Conservation (phyloP, 2,797 vertebrate species). For the Denticeps clupeoides region DNA sequence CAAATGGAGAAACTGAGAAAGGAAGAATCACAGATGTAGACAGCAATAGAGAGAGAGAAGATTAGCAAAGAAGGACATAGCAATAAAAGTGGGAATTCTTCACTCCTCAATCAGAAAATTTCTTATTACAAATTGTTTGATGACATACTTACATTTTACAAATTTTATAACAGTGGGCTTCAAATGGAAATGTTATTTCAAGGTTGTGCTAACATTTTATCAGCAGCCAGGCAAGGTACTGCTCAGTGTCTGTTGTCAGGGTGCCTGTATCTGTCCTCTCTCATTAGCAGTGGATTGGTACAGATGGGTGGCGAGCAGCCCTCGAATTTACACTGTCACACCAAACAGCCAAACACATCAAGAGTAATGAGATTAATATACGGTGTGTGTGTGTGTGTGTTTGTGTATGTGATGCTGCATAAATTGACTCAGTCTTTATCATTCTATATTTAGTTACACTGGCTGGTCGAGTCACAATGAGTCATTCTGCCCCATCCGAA, state of each 20-base stretch:
- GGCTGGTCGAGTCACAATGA: not conserved
- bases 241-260: no score
- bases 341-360: not conserved
- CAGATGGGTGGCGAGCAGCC: constrained; percentile 31
- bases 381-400: no score
- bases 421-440: not conserved
- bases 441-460: constrained; percentile 1
- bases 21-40: constrained; percentile 10
- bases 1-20: not conserved
- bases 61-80: not conserved
- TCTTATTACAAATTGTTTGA: no score
- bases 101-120: no score
- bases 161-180: no score
- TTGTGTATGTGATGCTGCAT: no score
- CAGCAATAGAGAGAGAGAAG: constrained; percentile 4
- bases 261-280: constrained; percentile 27
- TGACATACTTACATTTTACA: no score
- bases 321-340: constrained; percentile 24
- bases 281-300: constrained; percentile 29
- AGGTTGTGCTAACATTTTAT: no score
- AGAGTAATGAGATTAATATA: not conserved
- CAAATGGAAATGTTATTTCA: no score
- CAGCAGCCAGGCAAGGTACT: no score
- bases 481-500: not conserved
- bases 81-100: no score